Evolutionary conservation across 1,140 invertebrate species (phyloP), one percentile per base, ranked within the genome.

Genomic region (Drosophila subobscura): DNA sequence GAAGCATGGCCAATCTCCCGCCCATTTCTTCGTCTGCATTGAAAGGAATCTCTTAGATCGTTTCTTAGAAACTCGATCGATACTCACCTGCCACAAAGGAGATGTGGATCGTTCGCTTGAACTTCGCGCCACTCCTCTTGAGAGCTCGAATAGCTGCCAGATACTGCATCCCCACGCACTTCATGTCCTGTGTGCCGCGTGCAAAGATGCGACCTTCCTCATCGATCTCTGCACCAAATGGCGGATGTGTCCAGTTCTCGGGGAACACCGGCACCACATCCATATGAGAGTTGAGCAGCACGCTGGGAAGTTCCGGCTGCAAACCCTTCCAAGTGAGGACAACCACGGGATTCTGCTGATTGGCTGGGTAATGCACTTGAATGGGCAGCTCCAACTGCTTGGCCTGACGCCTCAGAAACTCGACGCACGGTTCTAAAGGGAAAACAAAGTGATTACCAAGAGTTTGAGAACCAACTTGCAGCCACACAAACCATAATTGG

Each of bases 11-110:
- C 40, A 95, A 93, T 4, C 93, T 89, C 0, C 97, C 97, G 0
- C 97, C 97, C 76, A 96, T 95, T 93, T 99, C 98, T 92, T 99
- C 98, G 92, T 99, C 98, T 96, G 91, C 78, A 79, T 61, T 6
- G 1, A 14, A 5, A 0, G 2, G 0, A 20, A 20, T 20, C 16
- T 20, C 16, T n/a, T n/a, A 20, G 16, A 8, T 20, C 6, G 4
- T 10, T 16, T 10, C 0, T 7, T 25, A 5, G 0, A 3, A 16
- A n/a, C 20, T 7, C 0, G 0, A 4, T 4, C 12, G 6, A 49
- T 3, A 52, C 46, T 85, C 91, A 96, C 96, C 96, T 89, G 97
- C 96, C 14, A 97, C 95, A 93, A 97, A 98, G 2, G 94, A 93
- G 5, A 98, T 78, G 83, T 96, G 95, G 22, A 96, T 91, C n/a